These are phyloP conservation scores for Calephelis perditalis DNA, from an alignment of 2,888 invertebrate genomes.

Conservation along the genomic window DNA sequence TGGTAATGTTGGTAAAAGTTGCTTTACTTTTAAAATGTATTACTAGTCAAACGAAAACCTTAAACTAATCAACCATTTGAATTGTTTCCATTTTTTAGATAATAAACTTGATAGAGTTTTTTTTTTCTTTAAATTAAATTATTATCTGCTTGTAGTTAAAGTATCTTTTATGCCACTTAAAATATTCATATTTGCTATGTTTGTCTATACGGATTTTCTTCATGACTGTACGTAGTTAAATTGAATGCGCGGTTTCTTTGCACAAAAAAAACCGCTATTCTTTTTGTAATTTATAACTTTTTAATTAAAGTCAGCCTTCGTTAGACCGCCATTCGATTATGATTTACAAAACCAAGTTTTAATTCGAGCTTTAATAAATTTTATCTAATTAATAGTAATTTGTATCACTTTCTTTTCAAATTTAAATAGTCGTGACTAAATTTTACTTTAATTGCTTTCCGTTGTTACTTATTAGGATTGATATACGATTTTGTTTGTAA, in stretches of 20 bases:
- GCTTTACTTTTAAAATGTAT: too few species aligned
- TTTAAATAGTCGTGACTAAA: conserved; percentile 12
- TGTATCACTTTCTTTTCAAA: conserved; percentile 10
- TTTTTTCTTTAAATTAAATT: too few species aligned
- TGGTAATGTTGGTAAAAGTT: too few species aligned
- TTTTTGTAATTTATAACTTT: conserved; percentile 10
- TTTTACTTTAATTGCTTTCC: conserved; percentile 25
- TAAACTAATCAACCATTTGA: too few species aligned
- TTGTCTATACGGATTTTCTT: background rate
- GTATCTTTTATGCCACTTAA: too few species aligned
- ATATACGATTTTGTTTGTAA: conserved; percentile 8
- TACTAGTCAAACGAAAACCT: too few species aligned
- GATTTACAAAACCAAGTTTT: conserved; percentile 8
- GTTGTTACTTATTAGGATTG: conserved; percentile 15
- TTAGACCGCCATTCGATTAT: conserved; percentile 8
- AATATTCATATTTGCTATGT: too few species aligned
- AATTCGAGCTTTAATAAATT: conserved; percentile 8
- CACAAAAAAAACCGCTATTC: conserved; percentile 5
- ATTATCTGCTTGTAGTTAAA: too few species aligned
- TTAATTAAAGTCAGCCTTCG: conserved; percentile 12
- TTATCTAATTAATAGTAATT: conserved; percentile 11
- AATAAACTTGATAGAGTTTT: too few species aligned
- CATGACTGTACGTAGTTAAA: background rate
- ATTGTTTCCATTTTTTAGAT: too few species aligned
- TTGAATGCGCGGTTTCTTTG: conserved; percentile 12